A percentile compares a stretch with the other conserved stretches of the same genome.
These are phyloP conservation scores for Sarcoramphus papa DNA, from an alignment of 2,797 vertebrate species.

Conservation along the genomic window DNA sequence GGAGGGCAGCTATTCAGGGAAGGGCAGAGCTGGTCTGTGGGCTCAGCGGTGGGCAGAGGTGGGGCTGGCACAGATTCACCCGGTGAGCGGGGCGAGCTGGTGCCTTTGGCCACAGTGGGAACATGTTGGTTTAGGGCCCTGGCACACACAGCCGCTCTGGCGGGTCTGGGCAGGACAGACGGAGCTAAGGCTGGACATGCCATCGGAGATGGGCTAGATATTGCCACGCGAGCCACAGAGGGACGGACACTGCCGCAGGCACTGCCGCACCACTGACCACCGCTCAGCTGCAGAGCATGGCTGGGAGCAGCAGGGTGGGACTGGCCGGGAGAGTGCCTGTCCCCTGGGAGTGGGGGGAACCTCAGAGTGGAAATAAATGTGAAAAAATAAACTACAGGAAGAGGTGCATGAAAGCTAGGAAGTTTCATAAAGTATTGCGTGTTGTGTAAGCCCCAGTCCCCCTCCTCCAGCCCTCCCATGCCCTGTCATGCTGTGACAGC, in stretches of 20 bases:
- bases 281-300: fast-evolving
- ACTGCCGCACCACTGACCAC: background rate
- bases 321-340: no score
- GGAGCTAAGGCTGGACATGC: background rate
- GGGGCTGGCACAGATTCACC: background rate
- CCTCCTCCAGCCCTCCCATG: background rate
- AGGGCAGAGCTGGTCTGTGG: background rate
- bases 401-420: background rate
- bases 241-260: background rate
- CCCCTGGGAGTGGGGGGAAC: fast-evolving
- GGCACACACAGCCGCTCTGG: fast-evolving
- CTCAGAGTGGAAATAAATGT: background rate
- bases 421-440: background rate
- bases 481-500: background rate
- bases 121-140: background rate
- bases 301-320: background rate
- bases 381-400: background rate
- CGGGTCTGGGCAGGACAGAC: background rate
- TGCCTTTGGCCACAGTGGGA: background rate
- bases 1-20: background rate
- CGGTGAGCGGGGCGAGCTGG: fast-evolving
- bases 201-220: fast-evolving
- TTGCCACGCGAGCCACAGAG: background rate
- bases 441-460: background rate
- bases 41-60: background rate